A percentile compares a stretch with the other conserved stretches of the same genome.
Evolutionary conservation across 2,113 vertebrate genomes (phyloP).

Genomic region (Acrocephalus arundinaceus): DNA sequence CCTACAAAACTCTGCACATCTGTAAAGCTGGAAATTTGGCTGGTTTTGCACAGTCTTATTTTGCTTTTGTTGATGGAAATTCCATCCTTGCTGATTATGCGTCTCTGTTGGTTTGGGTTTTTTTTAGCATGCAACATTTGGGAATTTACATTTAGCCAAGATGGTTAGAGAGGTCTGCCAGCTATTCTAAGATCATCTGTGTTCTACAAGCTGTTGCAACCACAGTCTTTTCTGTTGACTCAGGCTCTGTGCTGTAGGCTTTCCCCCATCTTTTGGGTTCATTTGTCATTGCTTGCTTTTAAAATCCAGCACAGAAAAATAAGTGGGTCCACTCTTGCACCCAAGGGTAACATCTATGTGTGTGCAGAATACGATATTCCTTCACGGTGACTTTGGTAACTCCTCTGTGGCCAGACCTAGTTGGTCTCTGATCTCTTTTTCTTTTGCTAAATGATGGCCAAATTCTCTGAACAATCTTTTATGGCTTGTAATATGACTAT

Average conservation of each 20-base stretch:
- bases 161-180: background rate
- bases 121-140: background rate
- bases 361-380: fast-evolving
- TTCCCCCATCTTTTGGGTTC: background rate
- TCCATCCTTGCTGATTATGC: background rate
- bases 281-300: background rate
- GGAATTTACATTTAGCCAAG: background rate
- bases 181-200: background rate
- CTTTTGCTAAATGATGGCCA: background rate
- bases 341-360: background rate
- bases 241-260: background rate
- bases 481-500: background rate
- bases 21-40: background rate
- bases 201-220: background rate
- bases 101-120: background rate
- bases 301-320: background rate
- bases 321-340: background rate
- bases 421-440: background rate
- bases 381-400: background rate
- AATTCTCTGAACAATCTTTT: background rate
- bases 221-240: background rate
- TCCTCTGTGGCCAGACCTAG: background rate
- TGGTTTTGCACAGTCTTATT: background rate
- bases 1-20: background rate
- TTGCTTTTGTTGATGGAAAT: background rate